Percentiles rank a stretch among this genome's conserved stretches.
Evolutionary conservation across 2,888 invertebrate species (phyloP).

Genomic region (Xylocampa areola): DNA sequence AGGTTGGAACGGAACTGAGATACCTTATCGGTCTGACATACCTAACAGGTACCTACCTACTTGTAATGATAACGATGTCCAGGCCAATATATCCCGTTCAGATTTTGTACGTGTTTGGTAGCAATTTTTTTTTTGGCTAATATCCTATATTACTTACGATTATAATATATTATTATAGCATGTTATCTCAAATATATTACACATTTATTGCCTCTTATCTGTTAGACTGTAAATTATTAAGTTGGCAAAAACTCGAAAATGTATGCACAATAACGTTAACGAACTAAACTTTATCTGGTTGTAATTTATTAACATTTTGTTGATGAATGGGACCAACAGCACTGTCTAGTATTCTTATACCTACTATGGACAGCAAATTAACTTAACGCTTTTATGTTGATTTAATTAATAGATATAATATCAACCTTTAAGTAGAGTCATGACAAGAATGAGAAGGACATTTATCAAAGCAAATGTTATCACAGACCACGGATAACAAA

Average conservation of each 20-base stretch:
- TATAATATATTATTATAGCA: no score
- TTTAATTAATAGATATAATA: no score
- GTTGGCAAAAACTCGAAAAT: slow-evolving; percentile 19
- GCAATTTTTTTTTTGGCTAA: slow-evolving; percentile 14
- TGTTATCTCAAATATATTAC: slow-evolving; percentile 26
- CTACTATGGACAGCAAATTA: no score
- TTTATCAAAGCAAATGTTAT: no score
- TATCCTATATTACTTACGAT: no score
- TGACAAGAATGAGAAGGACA: no score
- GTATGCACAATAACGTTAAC: slow-evolving; percentile 6
- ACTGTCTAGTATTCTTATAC: no score
- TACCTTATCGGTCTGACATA: slow-evolving; percentile 67
- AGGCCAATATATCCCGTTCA: slow-evolving; percentile 48
- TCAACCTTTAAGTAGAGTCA: no score
- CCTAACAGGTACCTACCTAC: slow-evolving; percentile 62
- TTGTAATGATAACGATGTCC: slow-evolving; percentile 55
- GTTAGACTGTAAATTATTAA: slow-evolving; percentile 24
- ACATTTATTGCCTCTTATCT: slow-evolving; percentile 15
- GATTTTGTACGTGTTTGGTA: slow-evolving; percentile 37
- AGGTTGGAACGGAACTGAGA: slow-evolving; percentile 66
- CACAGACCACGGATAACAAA: slow-evolving; percentile 7
- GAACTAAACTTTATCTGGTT: no score
- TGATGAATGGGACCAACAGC: slow-evolving; percentile 7
- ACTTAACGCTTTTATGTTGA: no score
- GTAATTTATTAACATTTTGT: neutral